Conservation (phyloP, 2,888 invertebrate genomes). For the Megamerina dolium region DNA sequence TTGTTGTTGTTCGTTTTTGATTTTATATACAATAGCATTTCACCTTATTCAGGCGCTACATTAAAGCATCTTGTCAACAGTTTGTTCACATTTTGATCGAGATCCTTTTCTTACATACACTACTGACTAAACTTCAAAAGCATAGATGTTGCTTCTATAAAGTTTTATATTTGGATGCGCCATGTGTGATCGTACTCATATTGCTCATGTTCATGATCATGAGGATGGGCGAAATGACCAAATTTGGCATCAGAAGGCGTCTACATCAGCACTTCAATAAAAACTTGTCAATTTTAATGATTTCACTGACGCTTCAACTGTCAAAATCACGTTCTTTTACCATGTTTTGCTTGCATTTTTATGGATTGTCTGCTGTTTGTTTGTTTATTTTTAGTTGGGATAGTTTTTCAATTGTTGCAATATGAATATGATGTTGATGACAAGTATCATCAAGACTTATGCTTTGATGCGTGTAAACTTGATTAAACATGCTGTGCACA, state of each 20-base stretch:
- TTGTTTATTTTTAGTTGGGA: too few relatives aligned
- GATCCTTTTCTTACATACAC: neutral
- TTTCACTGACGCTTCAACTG: constrained; percentile 35
- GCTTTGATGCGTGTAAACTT: constrained; percentile 10
- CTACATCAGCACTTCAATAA: constrained; percentile 25
- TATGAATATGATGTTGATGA: too few relatives aligned
- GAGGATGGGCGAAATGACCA: too few relatives aligned
- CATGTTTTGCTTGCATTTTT: neutral
- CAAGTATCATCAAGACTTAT: too few relatives aligned
- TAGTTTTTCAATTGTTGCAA: too few relatives aligned
- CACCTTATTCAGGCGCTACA: constrained; percentile 34
- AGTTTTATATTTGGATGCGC: too few relatives aligned
- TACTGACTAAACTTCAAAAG: neutral
- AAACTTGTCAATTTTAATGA: constrained; percentile 43
- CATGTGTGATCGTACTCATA: too few relatives aligned
- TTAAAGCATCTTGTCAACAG: constrained; percentile 30
- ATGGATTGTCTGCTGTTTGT: constrained; percentile 1
- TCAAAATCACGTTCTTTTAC: constrained; percentile 7
- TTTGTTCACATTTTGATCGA: constrained; percentile 9
- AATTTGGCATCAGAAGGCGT: constrained; percentile 24
- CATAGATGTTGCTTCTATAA: constrained; percentile 5
- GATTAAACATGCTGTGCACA: constrained; percentile 17
- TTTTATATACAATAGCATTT: too few relatives aligned
- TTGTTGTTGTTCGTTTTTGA: too few relatives aligned
- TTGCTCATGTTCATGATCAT: too few relatives aligned